phyloP scores from a whole-genome alignment of 2,888 invertebrate species.

The Apamea crenata region DNA sequence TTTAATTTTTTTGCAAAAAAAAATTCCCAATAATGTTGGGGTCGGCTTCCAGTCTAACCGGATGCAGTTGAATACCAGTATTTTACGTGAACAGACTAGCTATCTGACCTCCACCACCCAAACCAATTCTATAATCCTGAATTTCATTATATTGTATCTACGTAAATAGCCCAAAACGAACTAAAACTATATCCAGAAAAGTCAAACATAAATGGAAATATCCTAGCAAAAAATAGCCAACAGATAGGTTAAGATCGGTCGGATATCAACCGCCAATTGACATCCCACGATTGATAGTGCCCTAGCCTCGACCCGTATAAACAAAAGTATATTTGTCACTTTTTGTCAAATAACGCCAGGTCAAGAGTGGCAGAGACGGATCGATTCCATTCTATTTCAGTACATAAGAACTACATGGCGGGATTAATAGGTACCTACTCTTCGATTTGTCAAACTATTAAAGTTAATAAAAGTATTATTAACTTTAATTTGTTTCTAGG shows the following conservation, averaged over 20 bases:
- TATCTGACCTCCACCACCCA: no score
- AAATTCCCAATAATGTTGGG: no score
- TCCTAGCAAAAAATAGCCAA: background rate
- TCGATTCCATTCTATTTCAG: slow-evolving; percentile 56
- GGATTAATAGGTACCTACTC: slow-evolving; percentile 7
- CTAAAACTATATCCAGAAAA: background rate
- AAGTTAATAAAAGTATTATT: no score
- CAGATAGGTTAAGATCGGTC: slow-evolving; percentile 16
- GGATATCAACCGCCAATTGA: slow-evolving; percentile 63
- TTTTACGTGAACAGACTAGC: no score
- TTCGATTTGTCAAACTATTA: slow-evolving; percentile 45
- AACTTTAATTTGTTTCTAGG: background rate
- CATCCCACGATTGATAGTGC: slow-evolving; percentile 71
- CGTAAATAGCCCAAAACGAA: background rate
- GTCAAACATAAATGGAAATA: background rate
- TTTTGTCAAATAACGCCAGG: slow-evolving; percentile 65
- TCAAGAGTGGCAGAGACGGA: slow-evolving; percentile 69
- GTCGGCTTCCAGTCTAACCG: no score
- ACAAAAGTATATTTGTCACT: slow-evolving; percentile 66
- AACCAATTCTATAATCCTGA: background rate
- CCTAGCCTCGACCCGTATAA: slow-evolving; percentile 54
- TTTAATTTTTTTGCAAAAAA: no score
- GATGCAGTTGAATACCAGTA: no score
- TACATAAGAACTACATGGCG: slow-evolving; percentile 18
- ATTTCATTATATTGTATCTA: background rate